Evolutionary conservation across 2,888 invertebrate genomes (phyloP).

Genomic region (Drosophila yooni): DNA sequence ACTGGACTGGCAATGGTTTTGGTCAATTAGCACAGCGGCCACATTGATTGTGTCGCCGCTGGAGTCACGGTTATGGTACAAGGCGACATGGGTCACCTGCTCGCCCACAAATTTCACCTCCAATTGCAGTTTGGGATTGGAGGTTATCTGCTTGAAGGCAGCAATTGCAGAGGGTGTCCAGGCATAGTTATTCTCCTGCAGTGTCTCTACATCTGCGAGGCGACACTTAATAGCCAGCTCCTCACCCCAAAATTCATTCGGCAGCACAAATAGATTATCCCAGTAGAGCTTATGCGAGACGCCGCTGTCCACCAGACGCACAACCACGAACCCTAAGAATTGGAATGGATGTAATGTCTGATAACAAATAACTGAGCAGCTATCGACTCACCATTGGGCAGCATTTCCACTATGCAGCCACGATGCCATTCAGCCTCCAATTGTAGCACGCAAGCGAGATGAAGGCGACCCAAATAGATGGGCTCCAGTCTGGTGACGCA

Average conservation of each 20-base stretch:
- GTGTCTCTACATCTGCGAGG: conserved; percentile 85
- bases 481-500: conserved; percentile 45
- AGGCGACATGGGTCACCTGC: conserved; percentile 81
- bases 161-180: conserved; percentile 84
- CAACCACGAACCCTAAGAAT: conserved; percentile 60
- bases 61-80: conserved; percentile 80
- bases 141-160: conserved; percentile 83
- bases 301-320: conserved; percentile 87
- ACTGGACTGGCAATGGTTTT: conserved; percentile 85
- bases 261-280: conserved; percentile 86
- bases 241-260: conserved; percentile 61
- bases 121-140: conserved; percentile 83
- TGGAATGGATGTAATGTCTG: neutral
- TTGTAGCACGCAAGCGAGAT: conserved; percentile 76
- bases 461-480: conserved; percentile 78
- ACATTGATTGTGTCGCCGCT: conserved; percentile 85
- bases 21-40: conserved; percentile 86
- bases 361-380: neutral
- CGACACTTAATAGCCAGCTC: conserved; percentile 81
- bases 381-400: conserved; percentile 61
- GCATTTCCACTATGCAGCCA: conserved; percentile 72
- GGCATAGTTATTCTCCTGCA: conserved; percentile 71
- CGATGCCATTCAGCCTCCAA: conserved; percentile 77
- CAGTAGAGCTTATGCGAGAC: conserved; percentile 86
- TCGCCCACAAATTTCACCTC: conserved; percentile 74